Evolutionary conservation across 2,113 vertebrate genomes (phyloP).

Genomic region (Aleadryas rufinucha): DNA sequence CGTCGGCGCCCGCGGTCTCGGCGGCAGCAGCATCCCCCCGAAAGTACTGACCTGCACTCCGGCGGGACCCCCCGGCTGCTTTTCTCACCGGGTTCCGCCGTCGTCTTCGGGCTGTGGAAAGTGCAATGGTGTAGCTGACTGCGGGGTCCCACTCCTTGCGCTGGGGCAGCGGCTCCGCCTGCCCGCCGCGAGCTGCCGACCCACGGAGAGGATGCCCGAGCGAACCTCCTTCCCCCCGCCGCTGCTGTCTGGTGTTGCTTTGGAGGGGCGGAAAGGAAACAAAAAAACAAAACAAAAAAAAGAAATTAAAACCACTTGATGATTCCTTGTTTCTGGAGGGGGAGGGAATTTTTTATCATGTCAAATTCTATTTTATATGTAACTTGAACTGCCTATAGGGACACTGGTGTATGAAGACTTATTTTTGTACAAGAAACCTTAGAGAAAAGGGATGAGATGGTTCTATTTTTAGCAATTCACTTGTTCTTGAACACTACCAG

Average conservation of each 20-base stretch:
- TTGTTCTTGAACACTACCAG: conserved; percentile 67
- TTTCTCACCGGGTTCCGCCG: background rate
- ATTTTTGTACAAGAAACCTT: conserved; percentile 83
- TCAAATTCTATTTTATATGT: conserved; percentile 57
- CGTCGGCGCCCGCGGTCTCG: background rate
- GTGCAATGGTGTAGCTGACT: background rate
- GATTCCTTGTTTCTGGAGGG: background rate
- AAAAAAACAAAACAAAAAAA: background rate
- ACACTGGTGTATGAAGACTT: conserved; percentile 77
- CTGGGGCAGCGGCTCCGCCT: background rate
- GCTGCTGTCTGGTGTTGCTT: background rate
- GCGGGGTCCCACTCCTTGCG: background rate
- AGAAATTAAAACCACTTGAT: background rate
- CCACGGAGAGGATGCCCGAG: background rate
- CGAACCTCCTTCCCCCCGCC: background rate
- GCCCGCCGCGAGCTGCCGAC: background rate
- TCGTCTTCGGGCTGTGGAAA: background rate
- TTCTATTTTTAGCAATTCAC: conserved; percentile 45
- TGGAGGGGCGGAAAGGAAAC: background rate
- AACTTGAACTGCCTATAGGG: conserved; percentile 56
- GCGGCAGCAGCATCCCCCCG: background rate
- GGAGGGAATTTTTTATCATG: conserved; percentile 12
- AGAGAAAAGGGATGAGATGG: conserved; percentile 41
- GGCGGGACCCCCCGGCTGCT: background rate
- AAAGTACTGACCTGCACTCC: background rate